Base-by-base conservation (phyloP, 2,888 invertebrate species). In the Pterostichus niger region DNA sequence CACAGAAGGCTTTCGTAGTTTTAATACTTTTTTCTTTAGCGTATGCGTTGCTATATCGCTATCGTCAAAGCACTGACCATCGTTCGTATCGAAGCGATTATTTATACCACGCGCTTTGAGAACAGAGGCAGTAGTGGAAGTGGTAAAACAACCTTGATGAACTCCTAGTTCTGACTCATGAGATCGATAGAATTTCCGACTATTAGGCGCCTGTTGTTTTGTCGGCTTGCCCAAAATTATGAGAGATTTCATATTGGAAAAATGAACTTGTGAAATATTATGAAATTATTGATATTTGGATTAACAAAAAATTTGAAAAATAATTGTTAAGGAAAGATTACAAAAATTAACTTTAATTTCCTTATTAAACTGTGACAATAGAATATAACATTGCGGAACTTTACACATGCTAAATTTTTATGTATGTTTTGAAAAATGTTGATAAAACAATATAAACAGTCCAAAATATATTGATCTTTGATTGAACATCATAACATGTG, bases 171-270 rank as follows among this genome's bases (percentile, higher is more conserved):
- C 9, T 64, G 64, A 64, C 2, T 64, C 64, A 64, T 64, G n/a
- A 24, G 33, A 64, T 64, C 64, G 64, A 64, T 64, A 64, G 33
- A 64, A 4, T n/a, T 40, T 64, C 64, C 64, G 64, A 64, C 64
- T 33, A 7, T 35, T 35, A 11, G 64, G 64, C 35, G 64, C 64
- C 64, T 0, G 31, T 10, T 31, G 59, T 59, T 59, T 59, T 59
- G 49, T 10, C n/a, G n/a, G n/a, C 49, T 49, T 49, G 31, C 59
- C n/a, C 35, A 31, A 35, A 31, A 40, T 61, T 61, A 33, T 33
- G 61, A 11, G 5, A 33, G 0, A 11, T 64, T 64, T 13, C 35
- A 33, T n/a, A 35, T 24, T 7, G 10, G 11, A 59, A 10, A 31
- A 6, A 6, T 7, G 9, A 1, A 13, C 46, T 73, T 73, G n/a